Evolutionary conservation across 1,140 invertebrate genomes (phyloP).

Genomic region (Calephelis nemesis): DNA sequence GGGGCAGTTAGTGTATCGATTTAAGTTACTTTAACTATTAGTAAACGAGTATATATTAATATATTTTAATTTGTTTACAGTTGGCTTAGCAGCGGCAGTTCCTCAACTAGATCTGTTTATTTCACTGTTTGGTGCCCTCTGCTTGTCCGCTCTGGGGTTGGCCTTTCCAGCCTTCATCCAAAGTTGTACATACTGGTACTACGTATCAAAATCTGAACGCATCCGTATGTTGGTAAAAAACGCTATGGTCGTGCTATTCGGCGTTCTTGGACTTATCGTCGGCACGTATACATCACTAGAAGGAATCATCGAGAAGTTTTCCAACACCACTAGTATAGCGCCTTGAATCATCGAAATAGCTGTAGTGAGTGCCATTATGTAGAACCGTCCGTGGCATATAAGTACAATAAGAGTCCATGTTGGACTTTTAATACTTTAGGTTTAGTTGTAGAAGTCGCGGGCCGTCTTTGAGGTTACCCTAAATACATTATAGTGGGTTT

Average conservation of each 20-base stretch:
- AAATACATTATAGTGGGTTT: slow-evolving; percentile 8
- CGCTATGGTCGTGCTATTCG: slow-evolving; percentile 84
- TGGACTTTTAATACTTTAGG: slow-evolving; percentile 1
- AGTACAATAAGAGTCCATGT: slow-evolving; percentile 33
- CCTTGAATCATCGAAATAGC: slow-evolving; percentile 30
- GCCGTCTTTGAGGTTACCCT: neutral
- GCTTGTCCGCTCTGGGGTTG: slow-evolving; percentile 90
- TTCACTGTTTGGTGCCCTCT: slow-evolving; percentile 92
- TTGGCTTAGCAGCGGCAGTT: slow-evolving; percentile 87
- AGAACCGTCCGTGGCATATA: slow-evolving; percentile 43
- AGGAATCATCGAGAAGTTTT: slow-evolving; percentile 81
- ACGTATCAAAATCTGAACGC: slow-evolving; percentile 67
- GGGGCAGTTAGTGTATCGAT: too few relatives aligned
- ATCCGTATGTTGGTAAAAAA: slow-evolving; percentile 83
- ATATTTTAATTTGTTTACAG: slow-evolving; percentile 69
- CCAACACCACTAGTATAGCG: slow-evolving; percentile 29
- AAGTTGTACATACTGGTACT: slow-evolving; percentile 82
- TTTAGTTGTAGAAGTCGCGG: slow-evolving; percentile 10
- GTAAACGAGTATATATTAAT: too few relatives aligned
- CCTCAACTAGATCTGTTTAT: slow-evolving; percentile 93
- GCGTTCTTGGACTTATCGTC: slow-evolving; percentile 83
- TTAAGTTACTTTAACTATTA: too few relatives aligned
- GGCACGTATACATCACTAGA: slow-evolving; percentile 86
- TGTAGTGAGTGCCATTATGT: slow-evolving; percentile 40
- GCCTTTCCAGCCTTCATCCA: slow-evolving; percentile 93